Evolutionary conservation across 2,797 vertebrate species (phyloP), one percentile per base, ranked within the genome.

Genomic region (Megalops cyprinoides): DNA sequence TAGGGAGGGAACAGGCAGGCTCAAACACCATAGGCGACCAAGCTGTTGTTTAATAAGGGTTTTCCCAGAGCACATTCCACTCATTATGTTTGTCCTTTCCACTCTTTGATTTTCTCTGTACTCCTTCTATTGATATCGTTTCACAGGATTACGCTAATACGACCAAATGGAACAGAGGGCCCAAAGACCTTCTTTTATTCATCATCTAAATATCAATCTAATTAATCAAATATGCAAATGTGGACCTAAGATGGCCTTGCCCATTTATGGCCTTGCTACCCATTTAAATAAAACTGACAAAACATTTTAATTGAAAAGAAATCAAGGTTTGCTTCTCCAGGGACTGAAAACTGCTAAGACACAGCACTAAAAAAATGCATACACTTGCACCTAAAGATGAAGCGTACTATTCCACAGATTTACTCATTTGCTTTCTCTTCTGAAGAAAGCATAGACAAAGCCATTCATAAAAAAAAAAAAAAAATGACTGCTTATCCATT

Each of bases 21-120:
- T 74, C 65, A 28, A 84, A 31, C 39, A 81, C 79, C 79, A 84
- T 76, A 84, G 80, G 79, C 69, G 39, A 79, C 74, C 79, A 81
- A 81, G 46, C 76, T 81, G 79, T 78, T 84, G 79, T 81, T 79
- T 67, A 78, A 80, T 18, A 60, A 51, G 65, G 51, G 42, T 18
- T 14, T 56, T 76, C 75, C 79, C 65, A 42, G 49, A 80, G 69
- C 67, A 65, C 76, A 78, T 81, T 78, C 56, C 53, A 46, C 51
- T 67, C 79, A 80, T 73, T 78, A 77, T 81, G 74, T 31, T n/a
- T 83, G 78, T 62, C 62, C 55, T 78, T 75, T 75, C 51, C 42
- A 18, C 48, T 49, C 62, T 51, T 10, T 71, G 14, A 3, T 71
- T 71, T 71, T 42, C 71, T 74, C 65, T 82, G 69, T 42, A n/a